These are phyloP conservation scores for Microcebus ravelobensis DNA, from an alignment of 2,113 vertebrate genomes.

Conservation along the genomic window DNA sequence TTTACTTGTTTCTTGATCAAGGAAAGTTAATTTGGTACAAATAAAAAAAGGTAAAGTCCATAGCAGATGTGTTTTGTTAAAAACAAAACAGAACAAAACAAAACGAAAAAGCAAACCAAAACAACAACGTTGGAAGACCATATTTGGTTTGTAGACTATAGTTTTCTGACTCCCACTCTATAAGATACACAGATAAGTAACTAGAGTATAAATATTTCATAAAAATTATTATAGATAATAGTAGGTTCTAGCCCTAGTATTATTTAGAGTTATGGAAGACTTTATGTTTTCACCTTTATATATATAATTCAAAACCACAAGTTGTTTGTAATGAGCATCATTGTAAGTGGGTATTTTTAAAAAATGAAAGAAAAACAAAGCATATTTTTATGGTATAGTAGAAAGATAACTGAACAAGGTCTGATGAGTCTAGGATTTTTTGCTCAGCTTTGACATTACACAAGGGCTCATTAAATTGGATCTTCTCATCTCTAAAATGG, in stretches of 20 bases:
- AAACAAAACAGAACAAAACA: neutral
- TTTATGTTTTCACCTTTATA: neutral
- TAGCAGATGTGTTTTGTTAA: neutral
- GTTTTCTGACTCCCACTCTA: neutral
- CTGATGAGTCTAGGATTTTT: neutral
- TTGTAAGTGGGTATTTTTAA: neutral
- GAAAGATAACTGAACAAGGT: neutral
- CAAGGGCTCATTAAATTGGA: neutral
- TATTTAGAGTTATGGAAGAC: neutral
- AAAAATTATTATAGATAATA: neutral
- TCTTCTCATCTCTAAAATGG: slow-evolving; percentile 12
- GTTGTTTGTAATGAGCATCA: neutral
- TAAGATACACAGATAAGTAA: neutral
- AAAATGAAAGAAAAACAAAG: neutral
- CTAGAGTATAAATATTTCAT: neutral
- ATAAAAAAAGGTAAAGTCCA: neutral
- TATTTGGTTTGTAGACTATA: neutral
- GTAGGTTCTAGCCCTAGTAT: neutral
- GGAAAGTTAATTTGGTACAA: neutral
- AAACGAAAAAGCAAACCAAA: neutral
- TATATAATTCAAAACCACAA: neutral
- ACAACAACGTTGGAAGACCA: neutral
- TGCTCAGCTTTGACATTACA: neutral
- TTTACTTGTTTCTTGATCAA: neutral
- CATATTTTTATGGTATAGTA: neutral